A percentile compares a stretch with the other conserved stretches of the same genome.
phyloP scores from a whole-genome alignment of 92 coral and sea anemone genomes.

The Phenganax subtilis region DNA sequence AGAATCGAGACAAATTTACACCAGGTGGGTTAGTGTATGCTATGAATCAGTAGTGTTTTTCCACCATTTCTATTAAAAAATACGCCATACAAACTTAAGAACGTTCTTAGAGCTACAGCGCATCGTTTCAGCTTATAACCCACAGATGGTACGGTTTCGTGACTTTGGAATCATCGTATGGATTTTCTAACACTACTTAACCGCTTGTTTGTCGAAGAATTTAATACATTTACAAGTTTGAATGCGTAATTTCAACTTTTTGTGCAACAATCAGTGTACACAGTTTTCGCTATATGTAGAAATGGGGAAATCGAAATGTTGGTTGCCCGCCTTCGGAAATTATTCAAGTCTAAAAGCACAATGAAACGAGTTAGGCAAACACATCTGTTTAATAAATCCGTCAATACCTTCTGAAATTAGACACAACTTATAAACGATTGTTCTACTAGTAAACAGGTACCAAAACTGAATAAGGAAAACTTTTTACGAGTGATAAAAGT shows the following conservation, averaged over 20 bases:
- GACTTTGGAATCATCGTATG: background rate
- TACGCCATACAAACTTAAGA: background rate
- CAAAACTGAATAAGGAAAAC: no score
- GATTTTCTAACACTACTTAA: background rate
- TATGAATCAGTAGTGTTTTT: background rate
- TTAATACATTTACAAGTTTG: slow-evolving; percentile 5
- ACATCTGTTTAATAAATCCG: slow-evolving; percentile 37
- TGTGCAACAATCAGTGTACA: background rate
- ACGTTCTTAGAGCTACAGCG: background rate
- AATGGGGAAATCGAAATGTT: background rate
- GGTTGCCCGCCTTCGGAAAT: slow-evolving; percentile 4
- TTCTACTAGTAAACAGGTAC: no score
- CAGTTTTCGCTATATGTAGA: background rate
- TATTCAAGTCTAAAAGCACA: background rate
- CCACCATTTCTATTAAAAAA: background rate
- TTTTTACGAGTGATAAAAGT: no score
- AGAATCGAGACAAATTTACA: slow-evolving; percentile 23
- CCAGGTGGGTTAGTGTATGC: slow-evolving; percentile 8
- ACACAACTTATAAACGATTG: background rate
- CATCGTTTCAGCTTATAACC: background rate
- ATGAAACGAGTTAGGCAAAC: slow-evolving; percentile 19
- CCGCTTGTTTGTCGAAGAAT: slow-evolving; percentile 19
- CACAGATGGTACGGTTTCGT: background rate
- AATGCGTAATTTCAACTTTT: background rate
- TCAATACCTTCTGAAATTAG: slow-evolving; percentile 31